Evolutionary conservation across 2,888 invertebrate genomes (phyloP).

Genomic region (Acrobasis repandana): DNA sequence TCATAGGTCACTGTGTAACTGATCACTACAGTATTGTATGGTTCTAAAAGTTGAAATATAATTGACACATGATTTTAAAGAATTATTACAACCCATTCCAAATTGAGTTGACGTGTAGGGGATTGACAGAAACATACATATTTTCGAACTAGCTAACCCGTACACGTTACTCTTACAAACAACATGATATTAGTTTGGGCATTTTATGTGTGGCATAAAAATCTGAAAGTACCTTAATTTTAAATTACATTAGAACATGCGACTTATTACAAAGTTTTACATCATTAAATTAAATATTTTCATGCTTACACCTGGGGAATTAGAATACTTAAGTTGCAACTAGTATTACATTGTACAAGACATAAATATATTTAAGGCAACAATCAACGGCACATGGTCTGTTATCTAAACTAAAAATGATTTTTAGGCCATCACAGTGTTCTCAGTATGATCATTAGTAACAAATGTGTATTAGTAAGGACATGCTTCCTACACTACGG

Average conservation of each 20-base stretch:
- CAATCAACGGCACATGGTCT: constrained; percentile 9
- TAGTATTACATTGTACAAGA: neutral
- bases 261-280: neutral
- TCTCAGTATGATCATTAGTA: constrained; percentile 40
- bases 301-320: neutral
- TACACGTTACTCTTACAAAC: constrained; percentile 55
- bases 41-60: constrained; percentile 21
- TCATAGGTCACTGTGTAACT: constrained; percentile 19
- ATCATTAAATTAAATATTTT: neutral
- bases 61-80: constrained; percentile 7
- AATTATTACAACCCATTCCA: constrained; percentile 25
- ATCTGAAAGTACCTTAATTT: constrained; percentile 32
- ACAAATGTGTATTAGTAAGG: constrained; percentile 41
- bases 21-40: constrained; percentile 10
- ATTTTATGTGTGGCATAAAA: constrained; percentile 46
- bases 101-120: constrained; percentile 27
- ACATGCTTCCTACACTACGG: constrained; percentile 48
- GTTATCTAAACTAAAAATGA: constrained; percentile 22
- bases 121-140: constrained; percentile 17
- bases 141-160: constrained; percentile 28
- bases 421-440: constrained; percentile 43
- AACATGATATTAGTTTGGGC: constrained; percentile 48
- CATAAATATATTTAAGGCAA: neutral
- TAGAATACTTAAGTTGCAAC: neutral
- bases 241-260: constrained; percentile 15